Conservation (phyloP, 2,888 invertebrate genomes). For the Ophion obscuratus region DNA sequence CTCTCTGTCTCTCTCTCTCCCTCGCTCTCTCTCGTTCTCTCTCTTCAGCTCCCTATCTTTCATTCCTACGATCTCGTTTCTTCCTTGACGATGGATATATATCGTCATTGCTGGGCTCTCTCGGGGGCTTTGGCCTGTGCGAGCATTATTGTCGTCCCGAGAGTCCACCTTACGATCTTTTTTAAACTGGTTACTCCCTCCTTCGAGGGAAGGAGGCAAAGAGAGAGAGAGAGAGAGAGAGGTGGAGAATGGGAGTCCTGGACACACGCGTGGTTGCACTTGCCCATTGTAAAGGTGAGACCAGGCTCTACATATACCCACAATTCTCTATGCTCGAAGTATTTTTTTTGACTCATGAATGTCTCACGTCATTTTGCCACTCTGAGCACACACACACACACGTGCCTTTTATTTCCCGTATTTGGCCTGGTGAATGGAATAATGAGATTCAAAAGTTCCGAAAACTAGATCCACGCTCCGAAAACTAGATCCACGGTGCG, state of each 20-base stretch:
- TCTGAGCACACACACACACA: neutral
- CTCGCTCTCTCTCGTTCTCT: neutral
- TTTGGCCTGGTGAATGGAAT: slow-evolving; percentile 22
- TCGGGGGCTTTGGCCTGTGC: slow-evolving; percentile 55
- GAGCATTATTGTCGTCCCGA: slow-evolving; percentile 56
- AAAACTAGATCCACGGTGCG: no score
- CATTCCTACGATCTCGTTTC: slow-evolving; percentile 35
- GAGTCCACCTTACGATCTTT: slow-evolving; percentile 59
- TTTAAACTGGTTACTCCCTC: slow-evolving; percentile 63
- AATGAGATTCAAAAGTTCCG: slow-evolving; percentile 3
- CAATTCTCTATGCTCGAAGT: slow-evolving; percentile 43
- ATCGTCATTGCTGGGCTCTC: slow-evolving; percentile 27
- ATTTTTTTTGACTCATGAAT: slow-evolving; percentile 24
- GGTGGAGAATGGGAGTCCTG: slow-evolving; percentile 26
- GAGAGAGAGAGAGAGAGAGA: slow-evolving; percentile 33
- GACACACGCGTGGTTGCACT: slow-evolving; percentile 56
- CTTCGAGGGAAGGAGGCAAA: neutral
- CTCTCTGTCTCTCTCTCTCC: neutral
- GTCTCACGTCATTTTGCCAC: neutral
- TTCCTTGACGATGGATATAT: slow-evolving; percentile 24
- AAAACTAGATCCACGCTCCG: neutral
- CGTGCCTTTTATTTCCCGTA: neutral
- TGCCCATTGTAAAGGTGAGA: slow-evolving; percentile 36
- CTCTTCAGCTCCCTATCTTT: neutral
- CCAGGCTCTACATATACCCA: slow-evolving; percentile 41